Percentiles rank a stretch among this genome's conserved stretches.
Evolutionary conservation across 2,888 invertebrate species (phyloP).

Genomic region (Ornithoptera priamus): DNA sequence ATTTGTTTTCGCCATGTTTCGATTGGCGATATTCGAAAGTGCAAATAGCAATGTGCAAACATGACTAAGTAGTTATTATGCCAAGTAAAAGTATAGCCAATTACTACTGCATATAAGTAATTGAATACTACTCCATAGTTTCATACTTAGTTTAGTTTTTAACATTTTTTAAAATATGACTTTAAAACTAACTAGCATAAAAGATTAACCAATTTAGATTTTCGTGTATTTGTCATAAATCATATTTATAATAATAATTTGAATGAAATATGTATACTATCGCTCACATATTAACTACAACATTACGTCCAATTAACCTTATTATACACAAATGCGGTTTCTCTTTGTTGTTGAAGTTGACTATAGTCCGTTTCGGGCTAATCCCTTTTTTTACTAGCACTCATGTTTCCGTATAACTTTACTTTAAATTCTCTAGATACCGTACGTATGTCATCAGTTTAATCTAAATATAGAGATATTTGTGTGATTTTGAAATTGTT

Average conservation of each 20-base stretch:
- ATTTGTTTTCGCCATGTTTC: conserved; percentile 62
- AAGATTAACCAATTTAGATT: too few relatives aligned
- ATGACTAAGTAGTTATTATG: conserved; percentile 48
- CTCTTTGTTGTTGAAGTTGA: conserved; percentile 2
- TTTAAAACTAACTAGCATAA: too few relatives aligned
- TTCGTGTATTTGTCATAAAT: background rate
- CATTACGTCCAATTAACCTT: background rate
- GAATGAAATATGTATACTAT: too few relatives aligned
- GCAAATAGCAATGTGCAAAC: conserved; percentile 66
- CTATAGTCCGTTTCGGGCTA: background rate
- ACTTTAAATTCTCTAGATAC: too few relatives aligned
- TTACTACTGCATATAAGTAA: background rate
- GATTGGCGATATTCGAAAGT: conserved; percentile 74
- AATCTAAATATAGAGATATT: too few relatives aligned
- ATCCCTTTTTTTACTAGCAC: background rate
- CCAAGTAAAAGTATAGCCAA: conserved; percentile 53
- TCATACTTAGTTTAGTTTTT: too few relatives aligned
- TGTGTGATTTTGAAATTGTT: too few relatives aligned
- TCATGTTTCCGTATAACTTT: too few relatives aligned
- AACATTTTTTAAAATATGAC: too few relatives aligned
- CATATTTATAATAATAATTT: background rate
- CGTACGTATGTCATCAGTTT: too few relatives aligned
- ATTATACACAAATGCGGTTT: conserved; percentile 39
- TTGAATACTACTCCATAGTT: background rate
- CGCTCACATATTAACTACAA: too few relatives aligned